These are phyloP conservation scores for Brachionus koreanus DNA, from an alignment of 1,140 invertebrate genomes.

Conservation along the genomic window DNA sequence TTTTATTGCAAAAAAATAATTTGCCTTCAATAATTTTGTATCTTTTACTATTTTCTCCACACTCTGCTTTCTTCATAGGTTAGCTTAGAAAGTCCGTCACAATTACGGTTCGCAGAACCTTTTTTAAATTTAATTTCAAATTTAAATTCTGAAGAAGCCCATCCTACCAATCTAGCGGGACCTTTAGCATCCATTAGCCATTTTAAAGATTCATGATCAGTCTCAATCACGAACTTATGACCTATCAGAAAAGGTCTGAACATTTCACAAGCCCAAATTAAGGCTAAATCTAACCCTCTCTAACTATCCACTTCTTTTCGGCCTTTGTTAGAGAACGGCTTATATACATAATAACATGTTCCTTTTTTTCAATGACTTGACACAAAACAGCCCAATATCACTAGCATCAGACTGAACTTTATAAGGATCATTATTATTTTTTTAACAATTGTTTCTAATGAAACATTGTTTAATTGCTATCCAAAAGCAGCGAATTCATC, in stretches of 20 bases:
- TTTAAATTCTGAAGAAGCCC: conserved; percentile 60
- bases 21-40: background rate
- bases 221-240: background rate
- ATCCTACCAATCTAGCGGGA: conserved; percentile 51
- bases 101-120: conserved; percentile 50
- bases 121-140: conserved; percentile 57
- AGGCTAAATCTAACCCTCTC: background rate
- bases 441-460: background rate
- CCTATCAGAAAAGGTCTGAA: background rate
- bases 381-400: conserved; percentile 44
- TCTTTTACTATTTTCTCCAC: background rate
- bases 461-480: background rate
- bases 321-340: background rate
- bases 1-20: background rate
- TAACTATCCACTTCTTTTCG: conserved; percentile 2
- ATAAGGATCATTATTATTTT: background rate
- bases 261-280: background rate
- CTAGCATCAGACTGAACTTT: conserved; percentile 45
- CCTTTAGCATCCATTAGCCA: background rate
- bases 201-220: background rate
- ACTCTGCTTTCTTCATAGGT: background rate
- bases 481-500: background rate
- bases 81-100: conserved; percentile 50
- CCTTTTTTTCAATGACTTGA: background rate
- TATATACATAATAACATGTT: background rate